Base-by-base conservation (phyloP, 2,888 invertebrate species). In the Meta bourneti region DNA sequence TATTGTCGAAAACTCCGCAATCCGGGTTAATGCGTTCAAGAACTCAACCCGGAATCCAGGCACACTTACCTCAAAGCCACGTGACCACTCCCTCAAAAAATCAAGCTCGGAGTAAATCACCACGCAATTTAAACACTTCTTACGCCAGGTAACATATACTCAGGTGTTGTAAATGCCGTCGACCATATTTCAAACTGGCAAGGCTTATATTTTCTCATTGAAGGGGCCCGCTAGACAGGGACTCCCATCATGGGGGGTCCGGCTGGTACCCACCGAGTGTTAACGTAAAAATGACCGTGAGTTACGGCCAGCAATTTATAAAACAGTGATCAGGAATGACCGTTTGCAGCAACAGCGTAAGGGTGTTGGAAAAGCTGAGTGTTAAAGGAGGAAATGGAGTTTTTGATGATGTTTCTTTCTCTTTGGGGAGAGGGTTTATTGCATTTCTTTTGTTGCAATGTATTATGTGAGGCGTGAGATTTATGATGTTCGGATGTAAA, bases 151-250 rank as follows among this genome's bases (percentile, higher is more conserved):
- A 72, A 83, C 70, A 51, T 34, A 69, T 34, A 48, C 74, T 69
- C 83, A 83, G 82, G 90, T 79, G 81, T 80, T 80, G 79, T 81
- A 81, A 77, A 51, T 81, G 80, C 71, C 85, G 49, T 69, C 34
- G 48, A 77, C 89, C 89, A 90, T 90, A 90, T 90, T 90, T 90
- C 85, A 90, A 85, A 75, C 75, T 52, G 79, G 79, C 84, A 85
- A 49, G 72, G 80, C 70, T 75, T 72, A 75, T 80, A 81, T 85
- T 72, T 81, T 81, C n/a, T 75, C 74, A 69, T 78, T 81, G 74
- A 79, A 61, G 81, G 85, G 85, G 85, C 80, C 85, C 80, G 19
- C 70, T n/a, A 51, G 51, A 69, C 13, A 51, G 89, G 89, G 81
- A 7, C 49, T 20, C n/a, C 20, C 91, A 75, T 34, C 78, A 77